Evolutionary conservation across 1,140 invertebrate genomes (phyloP).

Genomic region (Sarcophaga peregrina): DNA sequence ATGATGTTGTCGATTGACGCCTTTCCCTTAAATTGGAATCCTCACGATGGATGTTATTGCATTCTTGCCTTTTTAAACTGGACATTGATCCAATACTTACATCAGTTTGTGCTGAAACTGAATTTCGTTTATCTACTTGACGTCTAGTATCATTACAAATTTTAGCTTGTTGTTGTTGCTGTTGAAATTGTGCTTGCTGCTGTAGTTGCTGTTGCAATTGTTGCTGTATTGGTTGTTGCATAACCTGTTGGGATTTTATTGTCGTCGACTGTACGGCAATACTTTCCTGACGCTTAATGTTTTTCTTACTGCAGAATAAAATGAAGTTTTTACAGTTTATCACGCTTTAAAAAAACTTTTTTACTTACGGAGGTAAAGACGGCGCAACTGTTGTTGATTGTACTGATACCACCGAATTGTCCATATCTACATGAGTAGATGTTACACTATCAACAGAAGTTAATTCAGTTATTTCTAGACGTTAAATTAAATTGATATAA

Average conservation of each 20-base stretch:
- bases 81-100: constrained; percentile 58
- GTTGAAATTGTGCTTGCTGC: constrained; percentile 50
- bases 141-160: constrained; percentile 31
- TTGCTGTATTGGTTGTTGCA: constrained; percentile 61
- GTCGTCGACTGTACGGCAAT: constrained; percentile 50
- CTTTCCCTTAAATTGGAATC: constrained; percentile 56
- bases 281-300: constrained; percentile 42
- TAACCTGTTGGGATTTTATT: constrained; percentile 54
- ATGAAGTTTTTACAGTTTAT: not conserved
- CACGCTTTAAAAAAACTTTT: not conserved
- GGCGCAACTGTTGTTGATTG: constrained; percentile 59
- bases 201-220: constrained; percentile 55
- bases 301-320: constrained; percentile 41
- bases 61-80: constrained; percentile 49
- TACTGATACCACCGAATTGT: constrained; percentile 61
- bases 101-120: constrained; percentile 63
- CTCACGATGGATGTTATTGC: constrained; percentile 51
- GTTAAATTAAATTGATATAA: not conserved
- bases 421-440: constrained; percentile 65
- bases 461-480: constrained; percentile 64
- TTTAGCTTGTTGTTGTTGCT: constrained; percentile 57
- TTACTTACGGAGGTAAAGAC: constrained; percentile 61
- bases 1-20: constrained; percentile 58
- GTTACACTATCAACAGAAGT: constrained; percentile 65
- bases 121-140: constrained; percentile 58